Base-by-base conservation (phyloP, 2,888 invertebrate species). In the Plutella xylostella region DNA sequence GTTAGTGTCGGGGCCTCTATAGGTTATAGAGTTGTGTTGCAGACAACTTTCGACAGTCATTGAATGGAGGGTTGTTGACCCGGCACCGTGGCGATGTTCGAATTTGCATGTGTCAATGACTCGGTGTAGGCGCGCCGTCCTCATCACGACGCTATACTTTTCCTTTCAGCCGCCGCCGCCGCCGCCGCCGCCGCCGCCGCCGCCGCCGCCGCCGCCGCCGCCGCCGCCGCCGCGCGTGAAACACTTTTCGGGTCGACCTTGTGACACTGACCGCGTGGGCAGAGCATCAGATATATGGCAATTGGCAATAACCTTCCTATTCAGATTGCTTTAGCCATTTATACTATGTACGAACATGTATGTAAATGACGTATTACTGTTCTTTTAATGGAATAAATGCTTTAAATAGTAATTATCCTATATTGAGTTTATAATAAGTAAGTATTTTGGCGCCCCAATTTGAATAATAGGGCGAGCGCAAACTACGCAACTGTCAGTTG, bases 31-130 rank as follows among this genome's bases (percentile, higher is more conserved):
- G 51, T 49, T 60, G 61, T 67, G 63, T 67, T 68, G 64, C 68
- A 65, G 72, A 68, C 71, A 77, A 80, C 77, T 83, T 83, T 82
- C 80, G 79, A 77, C 80, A 78, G 76, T 77, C 77, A 77, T 76
- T 80, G 76, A 79, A 78, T 77, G 74, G 68, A 60, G 61, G 80
- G 69, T 79, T 79, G 65, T 68, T 70, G 78, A 77, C 80, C 80
- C 66, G 64, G 34, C 69, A 64, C 61, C 69, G 70, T 68, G 70
- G 69, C 72, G 72, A 65, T 63, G 67, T 71, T 67, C 70, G 65
- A 65, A 79, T 83, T 80, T 82, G 80, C 82, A 83, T 80, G 78
- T 79, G 82, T 82, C 82, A 80, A 69, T 80, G 82, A 82, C 82
- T 72, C 72, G 68, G 68, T 66, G 43, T 39, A 31, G 38, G 45